Conservation (phyloP, 2,888 invertebrate species). For the Watsonalla cultraria region DNA sequence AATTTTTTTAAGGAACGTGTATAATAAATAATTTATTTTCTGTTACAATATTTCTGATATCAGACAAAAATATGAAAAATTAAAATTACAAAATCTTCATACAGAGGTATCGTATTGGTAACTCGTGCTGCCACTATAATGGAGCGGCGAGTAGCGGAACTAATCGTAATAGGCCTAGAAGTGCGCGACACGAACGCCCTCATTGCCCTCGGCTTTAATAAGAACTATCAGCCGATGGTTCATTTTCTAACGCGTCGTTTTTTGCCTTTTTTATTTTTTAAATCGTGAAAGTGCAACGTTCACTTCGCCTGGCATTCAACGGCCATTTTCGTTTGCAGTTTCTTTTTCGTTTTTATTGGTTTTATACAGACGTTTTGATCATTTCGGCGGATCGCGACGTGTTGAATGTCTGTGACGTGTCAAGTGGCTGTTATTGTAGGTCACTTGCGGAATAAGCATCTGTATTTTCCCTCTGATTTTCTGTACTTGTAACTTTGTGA, state of each 20-base stretch:
- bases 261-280: slow-evolving; percentile 65
- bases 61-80: not conserved
- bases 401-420: slow-evolving; percentile 20
- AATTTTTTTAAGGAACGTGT: too few species aligned
- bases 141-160: slow-evolving; percentile 70
- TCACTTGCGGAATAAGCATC: not conserved
- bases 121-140: slow-evolving; percentile 46
- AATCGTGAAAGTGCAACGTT: slow-evolving; percentile 75
- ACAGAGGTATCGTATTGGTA: too few species aligned
- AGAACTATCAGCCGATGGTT: slow-evolving; percentile 61
- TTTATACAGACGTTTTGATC: slow-evolving; percentile 69
- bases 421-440: not conserved
- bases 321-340: slow-evolving; percentile 62
- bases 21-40: too few species aligned
- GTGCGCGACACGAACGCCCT: slow-evolving; percentile 44
- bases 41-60: not conserved
- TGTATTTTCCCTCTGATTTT: slow-evolving; percentile 2
- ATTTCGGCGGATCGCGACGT: slow-evolving; percentile 42
- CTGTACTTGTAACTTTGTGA: too few species aligned
- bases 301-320: slow-evolving; percentile 69
- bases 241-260: slow-evolving; percentile 56
- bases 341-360: slow-evolving; percentile 68
- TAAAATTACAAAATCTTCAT: not conserved
- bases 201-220: slow-evolving; percentile 35
- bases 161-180: slow-evolving; percentile 29